These are phyloP conservation scores for Julus scanicus DNA, from an alignment of 2,888 invertebrate genomes.

Conservation along the genomic window DNA sequence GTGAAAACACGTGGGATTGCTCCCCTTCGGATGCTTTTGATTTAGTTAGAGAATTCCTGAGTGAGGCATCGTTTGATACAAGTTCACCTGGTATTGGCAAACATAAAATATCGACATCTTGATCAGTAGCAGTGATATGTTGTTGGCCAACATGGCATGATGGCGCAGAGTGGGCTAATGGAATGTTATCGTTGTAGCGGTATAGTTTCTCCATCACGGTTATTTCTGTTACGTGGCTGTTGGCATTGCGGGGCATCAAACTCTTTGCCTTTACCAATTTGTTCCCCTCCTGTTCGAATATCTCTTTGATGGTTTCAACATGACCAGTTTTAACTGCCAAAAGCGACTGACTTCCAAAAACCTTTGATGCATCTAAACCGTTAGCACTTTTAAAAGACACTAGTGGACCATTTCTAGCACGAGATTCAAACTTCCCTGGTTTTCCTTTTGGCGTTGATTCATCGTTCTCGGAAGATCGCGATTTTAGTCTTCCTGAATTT, in stretches of 20 bases:
- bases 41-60: conserved; percentile 30
- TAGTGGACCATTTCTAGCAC: background rate
- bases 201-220: conserved; percentile 32
- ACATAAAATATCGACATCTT: conserved; percentile 52
- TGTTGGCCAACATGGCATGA: background rate
- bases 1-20: background rate
- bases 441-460: conserved; percentile 18
- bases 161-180: background rate
- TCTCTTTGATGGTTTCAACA: conserved; percentile 54
- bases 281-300: conserved; percentile 46
- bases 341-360: conserved; percentile 51
- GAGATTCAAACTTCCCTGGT: conserved; percentile 38
- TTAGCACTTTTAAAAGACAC: conserved; percentile 8
- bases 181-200: conserved; percentile 40
- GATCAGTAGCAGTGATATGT: conserved; percentile 51
- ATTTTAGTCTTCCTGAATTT: conserved; percentile 37
- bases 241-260: background rate
- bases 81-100: conserved; percentile 47
- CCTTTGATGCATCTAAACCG: background rate
- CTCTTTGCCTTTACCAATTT: background rate
- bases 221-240: conserved; percentile 13
- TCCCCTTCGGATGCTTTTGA: background rate
- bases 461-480: background rate
- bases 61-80: background rate
- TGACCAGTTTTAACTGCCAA: conserved; percentile 48